A percentile compares a stretch with the other conserved stretches of the same genome.
These are phyloP conservation scores for Apostichopus leukothele DNA, from an alignment of 53 echinoderm and acorn worm species.

Conservation along the genomic window DNA sequence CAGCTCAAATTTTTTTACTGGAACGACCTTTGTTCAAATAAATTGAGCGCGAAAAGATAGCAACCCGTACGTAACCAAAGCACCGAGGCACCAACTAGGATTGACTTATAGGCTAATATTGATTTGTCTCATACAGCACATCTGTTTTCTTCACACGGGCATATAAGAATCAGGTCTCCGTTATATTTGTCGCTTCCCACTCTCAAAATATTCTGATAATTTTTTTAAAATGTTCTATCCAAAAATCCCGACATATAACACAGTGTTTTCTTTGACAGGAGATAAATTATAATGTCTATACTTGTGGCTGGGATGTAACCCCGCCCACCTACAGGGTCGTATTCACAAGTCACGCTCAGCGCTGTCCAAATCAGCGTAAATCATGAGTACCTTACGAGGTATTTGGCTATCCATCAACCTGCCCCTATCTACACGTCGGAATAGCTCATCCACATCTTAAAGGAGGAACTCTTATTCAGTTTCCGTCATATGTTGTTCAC, in stretches of 20 bases:
- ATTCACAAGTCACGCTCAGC: conserved; percentile 26
- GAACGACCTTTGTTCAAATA: too few species aligned
- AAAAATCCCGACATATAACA: neutral
- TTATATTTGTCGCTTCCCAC: neutral
- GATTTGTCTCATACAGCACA: too few species aligned
- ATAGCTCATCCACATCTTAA: conserved; percentile 5
- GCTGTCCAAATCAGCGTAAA: conserved; percentile 34
- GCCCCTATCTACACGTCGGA: conserved; percentile 15
- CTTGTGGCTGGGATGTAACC: neutral
- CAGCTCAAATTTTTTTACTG: too few species aligned
- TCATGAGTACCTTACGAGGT: conserved; percentile 43
- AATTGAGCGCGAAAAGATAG: too few species aligned
- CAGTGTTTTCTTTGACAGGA: conserved; percentile 7
- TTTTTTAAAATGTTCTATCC: neutral
- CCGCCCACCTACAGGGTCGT: conserved; percentile 39
- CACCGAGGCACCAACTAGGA: too few species aligned
- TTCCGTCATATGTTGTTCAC: too few species aligned
- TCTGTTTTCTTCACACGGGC: too few species aligned
- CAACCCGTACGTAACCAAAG: too few species aligned
- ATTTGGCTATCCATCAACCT: conserved; percentile 47
- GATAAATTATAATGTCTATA: neutral
- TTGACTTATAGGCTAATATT: too few species aligned
- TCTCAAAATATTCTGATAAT: neutral
- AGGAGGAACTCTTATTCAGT: conserved; percentile 16
- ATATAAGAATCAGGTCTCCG: neutral